phyloP scores from a whole-genome alignment of 2,888 invertebrate species.

The Cerastoderma edule region DNA sequence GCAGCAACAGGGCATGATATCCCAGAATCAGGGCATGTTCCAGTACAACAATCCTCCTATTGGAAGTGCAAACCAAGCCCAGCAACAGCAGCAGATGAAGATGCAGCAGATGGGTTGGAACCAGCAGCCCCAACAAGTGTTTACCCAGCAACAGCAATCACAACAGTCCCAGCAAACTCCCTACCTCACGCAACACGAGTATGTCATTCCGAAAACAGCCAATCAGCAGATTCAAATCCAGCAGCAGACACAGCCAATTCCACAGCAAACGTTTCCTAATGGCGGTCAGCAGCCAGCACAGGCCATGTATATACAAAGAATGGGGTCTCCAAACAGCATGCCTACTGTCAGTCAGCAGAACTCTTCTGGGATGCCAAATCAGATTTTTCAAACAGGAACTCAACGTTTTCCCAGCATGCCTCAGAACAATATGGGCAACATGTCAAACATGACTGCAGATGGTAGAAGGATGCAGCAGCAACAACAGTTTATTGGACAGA shows the following conservation, averaged over 20 bases:
- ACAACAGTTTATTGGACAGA: slow-evolving; percentile 48
- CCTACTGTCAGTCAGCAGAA: slow-evolving; percentile 35
- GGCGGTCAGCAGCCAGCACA: slow-evolving; percentile 46
- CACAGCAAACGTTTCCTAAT: slow-evolving; percentile 24
- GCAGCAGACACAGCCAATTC: slow-evolving; percentile 53
- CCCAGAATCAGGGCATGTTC: slow-evolving; percentile 49
- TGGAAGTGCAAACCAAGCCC: slow-evolving; percentile 45
- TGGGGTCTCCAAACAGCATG: slow-evolving; percentile 60
- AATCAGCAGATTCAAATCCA: slow-evolving; percentile 54
- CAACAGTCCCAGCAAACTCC: slow-evolving; percentile 45
- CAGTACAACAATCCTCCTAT: slow-evolving; percentile 58
- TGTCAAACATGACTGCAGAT: slow-evolving; percentile 37
- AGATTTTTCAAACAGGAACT: slow-evolving; percentile 39
- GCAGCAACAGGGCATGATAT: slow-evolving; percentile 65
- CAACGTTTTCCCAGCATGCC: slow-evolving; percentile 35
- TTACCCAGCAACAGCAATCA: slow-evolving; percentile 62
- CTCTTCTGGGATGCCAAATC: slow-evolving; percentile 32
- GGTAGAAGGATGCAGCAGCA: slow-evolving; percentile 53
- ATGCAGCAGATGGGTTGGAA: slow-evolving; percentile 66
- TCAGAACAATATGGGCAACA: slow-evolving; percentile 5
- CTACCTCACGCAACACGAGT: slow-evolving; percentile 71
- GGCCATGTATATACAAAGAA: slow-evolving; percentile 65
- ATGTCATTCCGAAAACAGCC: slow-evolving; percentile 61
- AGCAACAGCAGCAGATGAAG: slow-evolving; percentile 34
- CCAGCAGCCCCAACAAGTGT: slow-evolving; percentile 61